Evolutionary conservation across 2,113 vertebrate genomes (phyloP), one percentile per base, ranked within the genome.

Genomic region (Pteruthius melanotis): DNA sequence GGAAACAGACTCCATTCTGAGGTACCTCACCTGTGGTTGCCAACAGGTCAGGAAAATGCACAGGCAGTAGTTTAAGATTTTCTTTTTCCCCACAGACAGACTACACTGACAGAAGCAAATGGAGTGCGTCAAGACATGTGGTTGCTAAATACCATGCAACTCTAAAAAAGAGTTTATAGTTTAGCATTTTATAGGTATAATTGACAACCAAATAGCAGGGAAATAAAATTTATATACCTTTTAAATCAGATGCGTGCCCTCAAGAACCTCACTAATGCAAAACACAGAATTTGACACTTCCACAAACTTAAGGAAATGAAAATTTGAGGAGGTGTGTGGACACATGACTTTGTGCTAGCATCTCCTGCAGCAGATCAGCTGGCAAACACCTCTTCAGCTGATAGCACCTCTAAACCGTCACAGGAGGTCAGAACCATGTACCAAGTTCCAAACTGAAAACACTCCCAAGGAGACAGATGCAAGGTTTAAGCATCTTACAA

Each of bases 161-260:
- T 74, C 45, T 47, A 61, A 74, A 57, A 66, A 11, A 49, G 6
- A 33, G 39, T 6, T 70, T 44, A 65, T 7, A 37, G 52, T 18
- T 68, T 3, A 61, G 22, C 7, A 37, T 81, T 83, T 81, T 61
- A 7, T 15, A 81, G 35, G 39, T 78, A 70, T 9, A 69, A 61
- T 31, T 31, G 66, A 56, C 42, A 84, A 60, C 6, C 13, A 27
- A 15, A 77, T 27, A 83, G 45, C 35, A 86, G 49, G 45, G 61
- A 94, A 87, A 85, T 26, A 30, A 71, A 47, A 24, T 40, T 78
- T 31, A 59, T 53, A 59, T 6, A 45, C 3, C 39, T 81, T 74
- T 74, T 63, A 78, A 61, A 81, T 49, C 15, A 45, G 47, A 54
- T 2, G 3, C 0, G 0, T 4, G 13, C 23, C 37, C 47, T 54